These are phyloP conservation scores for Artemia sinica DNA, from an alignment of 2,888 invertebrate genomes.

Conservation along the genomic window DNA sequence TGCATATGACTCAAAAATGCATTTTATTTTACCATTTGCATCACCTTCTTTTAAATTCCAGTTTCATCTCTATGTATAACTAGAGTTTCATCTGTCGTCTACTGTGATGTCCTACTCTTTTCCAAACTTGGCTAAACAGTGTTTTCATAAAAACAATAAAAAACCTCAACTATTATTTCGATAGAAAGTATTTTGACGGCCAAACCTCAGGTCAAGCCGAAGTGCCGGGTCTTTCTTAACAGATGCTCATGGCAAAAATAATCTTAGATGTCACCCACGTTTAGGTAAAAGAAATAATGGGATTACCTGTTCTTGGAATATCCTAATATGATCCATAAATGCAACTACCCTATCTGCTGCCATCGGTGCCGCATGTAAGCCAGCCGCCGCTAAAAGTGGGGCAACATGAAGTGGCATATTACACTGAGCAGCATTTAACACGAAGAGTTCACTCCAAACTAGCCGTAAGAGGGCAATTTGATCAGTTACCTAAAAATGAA, in stretches of 20 bases:
- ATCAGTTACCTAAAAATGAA: constrained; percentile 46
- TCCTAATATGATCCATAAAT: constrained; percentile 95
- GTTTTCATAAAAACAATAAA: no score
- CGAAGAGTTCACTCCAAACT: constrained; percentile 93
- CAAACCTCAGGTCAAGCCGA: no score
- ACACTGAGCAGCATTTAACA: constrained; percentile 93
- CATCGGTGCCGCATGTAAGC: constrained; percentile 86
- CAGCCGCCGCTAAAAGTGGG: constrained; percentile 81
- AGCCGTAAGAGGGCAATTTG: constrained; percentile 83
- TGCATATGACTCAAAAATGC: background rate
- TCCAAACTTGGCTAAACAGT: no score
- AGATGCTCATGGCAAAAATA: no score
- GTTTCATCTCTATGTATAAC: no score
- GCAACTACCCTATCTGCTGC: constrained; percentile 92
- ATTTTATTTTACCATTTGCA: background rate
- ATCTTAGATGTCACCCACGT: no score
- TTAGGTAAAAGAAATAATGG: background rate
- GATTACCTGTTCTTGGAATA: constrained; percentile 44
- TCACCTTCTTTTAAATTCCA: background rate
- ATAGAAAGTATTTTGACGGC: no score
- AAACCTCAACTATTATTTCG: no score
- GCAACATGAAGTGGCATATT: constrained; percentile 95
- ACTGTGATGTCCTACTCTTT: no score
- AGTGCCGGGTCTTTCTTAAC: no score
- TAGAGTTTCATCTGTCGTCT: no score